Evolutionary conservation across 2,113 vertebrate genomes (phyloP), one percentile per base, ranked within the genome.

Genomic region (Antennarius striatus): DNA sequence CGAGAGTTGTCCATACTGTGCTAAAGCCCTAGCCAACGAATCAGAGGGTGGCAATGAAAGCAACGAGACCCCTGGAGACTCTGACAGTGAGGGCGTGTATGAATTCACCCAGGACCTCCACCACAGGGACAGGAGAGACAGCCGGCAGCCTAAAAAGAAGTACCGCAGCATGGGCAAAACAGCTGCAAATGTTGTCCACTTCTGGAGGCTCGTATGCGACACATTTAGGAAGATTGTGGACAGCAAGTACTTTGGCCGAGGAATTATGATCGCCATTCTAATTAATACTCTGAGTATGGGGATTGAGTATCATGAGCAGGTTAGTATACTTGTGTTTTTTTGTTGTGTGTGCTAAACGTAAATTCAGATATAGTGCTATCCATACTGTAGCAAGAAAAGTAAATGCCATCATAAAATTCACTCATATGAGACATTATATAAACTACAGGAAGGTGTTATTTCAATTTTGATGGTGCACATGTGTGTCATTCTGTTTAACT

Each of bases 221-320:
- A 98, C 97, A 0, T 99, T 99, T 82, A 90, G 86, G 40, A 98
- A 98, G 88, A 99, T 99, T 0, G 98, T 99, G 71, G 98, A 99
- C 89, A 99, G 98, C 95, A 98, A 99, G 68, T 99, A 99, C 82
- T 99, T 99, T 0, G 96, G 96, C 39, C 92, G 95, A 14, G 98
- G 98, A 46, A 99, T 99, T 88, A 99, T 99, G 98, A 96, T 99
- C 6, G 98, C 98, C 66, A 99, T 99, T 78, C 93, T 99, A 67
- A 98, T 99, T 78, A 99, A 99, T 61, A 99, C 97, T 0, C 95
- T 99, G 70, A 99, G 98, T 92, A 99, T 99, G 98, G 98, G 98
- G 36, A 98, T 99, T 0, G 98, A 99, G 83, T 99, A 96, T 87
- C 98, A 99, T 0, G 96, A 99, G 63, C 98, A 99, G 96, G 98